Percentiles rank a stretch among this genome's conserved stretches.
Evolutionary conservation across 2,113 vertebrate species (phyloP).

Genomic region (Fukomys damarensis): DNA sequence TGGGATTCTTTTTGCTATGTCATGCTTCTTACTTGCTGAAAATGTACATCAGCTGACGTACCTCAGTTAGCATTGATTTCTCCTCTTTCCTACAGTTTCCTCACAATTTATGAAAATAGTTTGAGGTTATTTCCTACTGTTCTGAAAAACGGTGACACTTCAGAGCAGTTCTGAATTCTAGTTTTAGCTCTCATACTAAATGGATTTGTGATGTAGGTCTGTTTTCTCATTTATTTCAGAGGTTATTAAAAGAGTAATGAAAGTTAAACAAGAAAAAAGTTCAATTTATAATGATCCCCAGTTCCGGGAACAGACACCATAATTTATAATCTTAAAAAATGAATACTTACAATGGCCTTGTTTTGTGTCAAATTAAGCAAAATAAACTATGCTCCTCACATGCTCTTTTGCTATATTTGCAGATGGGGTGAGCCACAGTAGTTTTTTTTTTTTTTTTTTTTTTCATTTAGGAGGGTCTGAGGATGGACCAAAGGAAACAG

Average conservation of each 20-base stretch:
- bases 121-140: background rate
- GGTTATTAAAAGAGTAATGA: background rate
- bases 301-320: background rate
- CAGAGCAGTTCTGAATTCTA: background rate
- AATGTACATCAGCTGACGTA: background rate
- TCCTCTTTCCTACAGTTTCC: background rate
- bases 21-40: background rate
- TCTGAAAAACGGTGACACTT: background rate
- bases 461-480: background rate
- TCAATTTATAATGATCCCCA: background rate
- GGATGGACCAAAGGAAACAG: background rate
- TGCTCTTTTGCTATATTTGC: background rate
- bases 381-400: background rate
- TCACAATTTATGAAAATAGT: background rate
- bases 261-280: background rate
- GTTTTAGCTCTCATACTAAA: background rate
- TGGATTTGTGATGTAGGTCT: background rate
- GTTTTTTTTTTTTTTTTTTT: background rate
- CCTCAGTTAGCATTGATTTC: background rate
- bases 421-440: background rate
- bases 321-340: background rate
- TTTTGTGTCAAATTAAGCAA: background rate
- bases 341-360: background rate
- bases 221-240: conserved; percentile 1
- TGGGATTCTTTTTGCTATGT: background rate